A percentile compares a stretch with the other conserved stretches of the same genome.
Conservation (phyloP, 2,113 vertebrate genomes). For the Pionites leucogaster region DNA sequence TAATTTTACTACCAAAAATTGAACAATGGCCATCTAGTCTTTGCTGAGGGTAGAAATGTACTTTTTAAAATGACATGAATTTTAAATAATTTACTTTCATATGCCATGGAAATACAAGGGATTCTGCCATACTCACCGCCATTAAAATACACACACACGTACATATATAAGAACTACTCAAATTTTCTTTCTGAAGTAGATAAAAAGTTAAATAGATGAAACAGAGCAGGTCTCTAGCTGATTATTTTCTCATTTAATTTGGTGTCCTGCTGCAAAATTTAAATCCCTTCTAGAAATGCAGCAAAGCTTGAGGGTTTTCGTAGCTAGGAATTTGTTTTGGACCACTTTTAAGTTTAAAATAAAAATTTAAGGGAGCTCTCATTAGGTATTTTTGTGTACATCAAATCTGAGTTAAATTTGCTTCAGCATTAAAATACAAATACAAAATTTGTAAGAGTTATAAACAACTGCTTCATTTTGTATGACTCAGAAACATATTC, state of each 20-base stretch:
- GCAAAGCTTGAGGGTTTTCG: neutral
- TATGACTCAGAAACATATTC: neutral
- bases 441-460: neutral
- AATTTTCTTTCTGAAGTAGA: neutral
- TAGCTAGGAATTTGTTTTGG: neutral
- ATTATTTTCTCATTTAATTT: neutral
- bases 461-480: neutral
- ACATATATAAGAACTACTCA: neutral
- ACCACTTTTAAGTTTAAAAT: neutral
- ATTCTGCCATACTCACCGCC: neutral
- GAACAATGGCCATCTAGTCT: neutral
- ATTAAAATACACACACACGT: neutral
- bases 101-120: neutral
- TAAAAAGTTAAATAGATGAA: neutral
- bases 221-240: neutral
- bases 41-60: neutral
- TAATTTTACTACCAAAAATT: constrained; percentile 26
- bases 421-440: neutral
- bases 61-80: neutral
- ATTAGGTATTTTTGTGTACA: neutral
- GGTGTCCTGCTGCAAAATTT: neutral
- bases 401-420: neutral
- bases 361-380: neutral
- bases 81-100: neutral
- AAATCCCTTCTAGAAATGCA: neutral